phyloP scores from a whole-genome alignment of 2,888 invertebrate genomes.

The Gastracanthus pulcherrimus region DNA sequence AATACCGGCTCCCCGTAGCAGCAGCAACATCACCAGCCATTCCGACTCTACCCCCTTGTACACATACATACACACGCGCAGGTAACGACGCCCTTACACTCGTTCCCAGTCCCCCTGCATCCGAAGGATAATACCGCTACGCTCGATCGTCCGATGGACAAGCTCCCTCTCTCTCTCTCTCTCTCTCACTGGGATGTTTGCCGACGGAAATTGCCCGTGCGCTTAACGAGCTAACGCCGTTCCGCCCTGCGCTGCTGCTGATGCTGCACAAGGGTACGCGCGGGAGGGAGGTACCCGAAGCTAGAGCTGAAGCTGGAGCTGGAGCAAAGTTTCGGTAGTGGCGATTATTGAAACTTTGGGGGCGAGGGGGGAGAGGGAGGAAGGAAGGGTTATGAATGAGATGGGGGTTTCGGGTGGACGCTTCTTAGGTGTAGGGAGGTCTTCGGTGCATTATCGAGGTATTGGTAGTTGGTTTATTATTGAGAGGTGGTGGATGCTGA shows the following conservation, averaged over 20 bases:
- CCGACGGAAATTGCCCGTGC: conserved; percentile 49
- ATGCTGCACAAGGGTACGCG: no score
- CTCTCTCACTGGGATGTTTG: no score
- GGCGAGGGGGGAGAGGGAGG: not conserved
- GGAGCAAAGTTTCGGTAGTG: not conserved
- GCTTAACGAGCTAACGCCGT: conserved; percentile 38
- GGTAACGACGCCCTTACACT: conserved; percentile 16
- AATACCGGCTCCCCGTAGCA: not conserved
- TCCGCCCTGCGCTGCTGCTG: not conserved
- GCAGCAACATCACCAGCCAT: not conserved
- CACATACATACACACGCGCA: not conserved
- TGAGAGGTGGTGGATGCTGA: not conserved
- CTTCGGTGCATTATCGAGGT: not conserved
- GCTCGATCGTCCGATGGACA: conserved; percentile 20
- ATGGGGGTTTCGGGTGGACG: not conserved
- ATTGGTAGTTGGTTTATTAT: not conserved
- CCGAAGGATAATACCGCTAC: conserved; percentile 2
- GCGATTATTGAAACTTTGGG: not conserved
- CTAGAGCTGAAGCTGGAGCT: no score
- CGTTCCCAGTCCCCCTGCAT: not conserved
- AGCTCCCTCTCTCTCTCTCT: not conserved
- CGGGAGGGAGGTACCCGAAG: no score
- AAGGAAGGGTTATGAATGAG: not conserved
- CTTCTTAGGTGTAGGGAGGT: not conserved
- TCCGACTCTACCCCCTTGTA: not conserved